Conservation (phyloP, 1,140 invertebrate genomes). For the Telenomus remus region DNA sequence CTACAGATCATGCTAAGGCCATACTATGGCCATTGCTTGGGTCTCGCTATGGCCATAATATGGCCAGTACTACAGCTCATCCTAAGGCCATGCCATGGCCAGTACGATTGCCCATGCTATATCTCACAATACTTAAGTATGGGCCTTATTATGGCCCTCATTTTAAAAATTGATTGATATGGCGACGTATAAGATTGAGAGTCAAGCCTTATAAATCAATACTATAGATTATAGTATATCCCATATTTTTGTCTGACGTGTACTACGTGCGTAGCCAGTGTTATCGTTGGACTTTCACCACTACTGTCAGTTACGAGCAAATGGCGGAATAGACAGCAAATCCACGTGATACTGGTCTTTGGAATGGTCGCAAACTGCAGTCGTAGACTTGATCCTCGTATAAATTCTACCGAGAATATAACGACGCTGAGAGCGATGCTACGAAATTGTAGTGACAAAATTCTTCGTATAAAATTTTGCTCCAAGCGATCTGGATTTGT, state of each 20-base stretch:
- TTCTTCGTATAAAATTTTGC: constrained; percentile 24
- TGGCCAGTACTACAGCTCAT: too few relatives aligned
- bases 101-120: too few relatives aligned
- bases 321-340: constrained; percentile 34
- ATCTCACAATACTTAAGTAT: too few relatives aligned
- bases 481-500: constrained; percentile 28
- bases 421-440: constrained; percentile 15
- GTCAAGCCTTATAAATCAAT: too few relatives aligned
- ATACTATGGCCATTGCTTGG: too few relatives aligned
- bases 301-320: constrained; percentile 12
- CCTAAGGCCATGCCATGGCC: too few relatives aligned
- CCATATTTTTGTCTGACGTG: constrained; percentile 54
- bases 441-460: too few relatives aligned
- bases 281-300: constrained; percentile 27
- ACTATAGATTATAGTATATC: constrained; percentile 35
- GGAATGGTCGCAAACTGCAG: constrained; percentile 35
- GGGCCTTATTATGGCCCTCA: too few relatives aligned
- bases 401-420: constrained; percentile 33
- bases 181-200: too few relatives aligned
- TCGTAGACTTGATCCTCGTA: constrained; percentile 38
- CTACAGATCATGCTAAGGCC: too few relatives aligned
- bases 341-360: constrained; percentile 40
- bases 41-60: too few relatives aligned
- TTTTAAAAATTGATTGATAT: too few relatives aligned
- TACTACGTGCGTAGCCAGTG: constrained; percentile 6